Conservation (phyloP, 2,113 vertebrate species). For the Boleophthalmus pectinirostris region DNA sequence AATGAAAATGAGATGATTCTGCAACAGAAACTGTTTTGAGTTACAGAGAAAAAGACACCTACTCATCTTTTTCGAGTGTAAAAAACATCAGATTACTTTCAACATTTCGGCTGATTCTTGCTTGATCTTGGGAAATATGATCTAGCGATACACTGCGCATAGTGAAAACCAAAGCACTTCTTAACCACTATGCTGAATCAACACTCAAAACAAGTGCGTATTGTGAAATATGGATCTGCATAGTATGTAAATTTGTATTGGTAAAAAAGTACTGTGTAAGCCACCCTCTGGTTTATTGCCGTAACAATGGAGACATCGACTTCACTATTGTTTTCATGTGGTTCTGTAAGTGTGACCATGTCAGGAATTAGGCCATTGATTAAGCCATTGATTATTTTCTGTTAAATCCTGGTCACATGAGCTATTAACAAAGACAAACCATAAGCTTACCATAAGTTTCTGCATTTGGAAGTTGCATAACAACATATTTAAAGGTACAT, state of each 20-base stretch:
- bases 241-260: conserved; percentile 3
- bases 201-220: conserved; percentile 4
- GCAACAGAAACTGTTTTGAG: not conserved
- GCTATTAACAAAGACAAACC: not conserved
- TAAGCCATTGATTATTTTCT: not conserved
- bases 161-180: conserved; percentile 7
- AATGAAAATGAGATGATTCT: not conserved
- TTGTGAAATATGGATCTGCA: conserved; percentile 7
- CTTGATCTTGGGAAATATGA: conserved; percentile 1
- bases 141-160: not conserved
- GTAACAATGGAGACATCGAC: not conserved
- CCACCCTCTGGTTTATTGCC: not conserved
- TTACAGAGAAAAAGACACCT: conserved; percentile 1
- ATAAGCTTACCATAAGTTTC: not conserved
- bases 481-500: too few relatives aligned
- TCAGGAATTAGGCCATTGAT: not conserved
- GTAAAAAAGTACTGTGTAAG: not conserved
- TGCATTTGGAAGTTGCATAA: not conserved
- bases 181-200: conserved; percentile 1
- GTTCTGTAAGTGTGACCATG: conserved; percentile 2
- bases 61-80: conserved; percentile 6
- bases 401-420: not conserved
- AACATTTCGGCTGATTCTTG: conserved; percentile 8
- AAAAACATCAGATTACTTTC: not conserved
- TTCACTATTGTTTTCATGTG: not conserved